Conservation (phyloP, 1,140 invertebrate species). For the Caenorhabditis remanei region DNA sequence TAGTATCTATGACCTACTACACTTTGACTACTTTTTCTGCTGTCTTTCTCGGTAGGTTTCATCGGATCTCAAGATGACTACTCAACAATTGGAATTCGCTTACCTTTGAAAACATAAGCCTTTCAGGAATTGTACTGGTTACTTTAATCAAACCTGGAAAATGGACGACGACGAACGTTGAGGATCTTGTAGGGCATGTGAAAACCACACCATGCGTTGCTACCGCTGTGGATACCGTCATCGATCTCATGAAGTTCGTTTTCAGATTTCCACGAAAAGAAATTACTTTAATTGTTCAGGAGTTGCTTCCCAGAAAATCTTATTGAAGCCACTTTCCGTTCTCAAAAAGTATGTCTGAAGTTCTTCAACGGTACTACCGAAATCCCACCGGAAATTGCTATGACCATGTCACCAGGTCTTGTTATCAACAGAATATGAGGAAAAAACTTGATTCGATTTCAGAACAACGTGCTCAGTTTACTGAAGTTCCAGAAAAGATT, state of each 20-base stretch:
- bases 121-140: slow-evolving; percentile 78
- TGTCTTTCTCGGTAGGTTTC: slow-evolving; percentile 76
- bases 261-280: too few species aligned
- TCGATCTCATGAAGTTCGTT: slow-evolving; percentile 67
- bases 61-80: not conserved
- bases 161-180: slow-evolving; percentile 62
- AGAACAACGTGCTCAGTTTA: slow-evolving; percentile 44
- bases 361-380: slow-evolving; percentile 58
- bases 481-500: slow-evolving; percentile 60
- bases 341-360: slow-evolving; percentile 63
- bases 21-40: slow-evolving; percentile 79
- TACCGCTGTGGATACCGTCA: slow-evolving; percentile 68
- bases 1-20: slow-evolving; percentile 79
- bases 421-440: not conserved
- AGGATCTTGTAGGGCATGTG: slow-evolving; percentile 58
- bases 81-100: not conserved
- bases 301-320: slow-evolving; percentile 71
- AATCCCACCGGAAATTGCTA: slow-evolving; percentile 52
- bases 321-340: slow-evolving; percentile 67
- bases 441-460: not conserved
- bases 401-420: slow-evolving; percentile 57
- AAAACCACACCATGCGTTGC: slow-evolving; percentile 64
- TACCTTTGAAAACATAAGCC: too few species aligned
- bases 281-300: too few species aligned
- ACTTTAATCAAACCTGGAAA: slow-evolving; percentile 79